Percentiles rank a stretch among this genome's conserved stretches.
Evolutionary conservation across 1,140 invertebrate species (phyloP).

Genomic region (Hylaeus volcanicus): DNA sequence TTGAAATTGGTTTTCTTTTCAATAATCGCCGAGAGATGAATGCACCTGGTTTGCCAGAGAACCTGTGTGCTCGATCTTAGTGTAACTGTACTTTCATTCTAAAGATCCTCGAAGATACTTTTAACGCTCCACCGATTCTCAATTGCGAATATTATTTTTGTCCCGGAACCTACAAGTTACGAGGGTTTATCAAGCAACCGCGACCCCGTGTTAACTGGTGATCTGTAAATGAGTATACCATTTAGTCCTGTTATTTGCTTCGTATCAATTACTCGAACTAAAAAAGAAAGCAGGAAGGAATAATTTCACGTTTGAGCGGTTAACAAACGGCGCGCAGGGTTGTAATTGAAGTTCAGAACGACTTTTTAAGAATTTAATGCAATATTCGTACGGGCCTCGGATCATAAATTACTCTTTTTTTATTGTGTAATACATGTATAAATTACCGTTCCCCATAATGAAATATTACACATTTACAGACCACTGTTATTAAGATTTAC

Average conservation of each 20-base stretch:
- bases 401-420: neutral
- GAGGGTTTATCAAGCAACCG: slow-evolving; percentile 48
- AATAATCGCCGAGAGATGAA: slow-evolving; percentile 37
- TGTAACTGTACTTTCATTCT: slow-evolving; percentile 61
- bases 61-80: slow-evolving; percentile 9
- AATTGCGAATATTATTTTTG: slow-evolving; percentile 47
- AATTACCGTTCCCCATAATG: neutral
- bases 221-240: slow-evolving; percentile 49
- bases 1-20: slow-evolving; percentile 14
- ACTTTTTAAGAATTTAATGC: neutral
- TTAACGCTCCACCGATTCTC: slow-evolving; percentile 60
- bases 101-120: slow-evolving; percentile 55
- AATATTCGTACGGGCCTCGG: neutral
- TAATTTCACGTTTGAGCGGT: neutral
- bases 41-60: slow-evolving; percentile 33
- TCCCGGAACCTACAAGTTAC: slow-evolving; percentile 2
- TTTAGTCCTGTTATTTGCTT: slow-evolving; percentile 37
- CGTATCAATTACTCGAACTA: neutral
- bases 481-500: neutral
- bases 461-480: neutral
- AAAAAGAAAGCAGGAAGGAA: neutral
- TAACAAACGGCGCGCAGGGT: neutral
- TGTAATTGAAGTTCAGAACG: neutral
- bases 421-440: neutral
- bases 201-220: slow-evolving; percentile 33